Conservation (phyloP, 2,888 invertebrate species). For the Phrixothrix hirtus region DNA sequence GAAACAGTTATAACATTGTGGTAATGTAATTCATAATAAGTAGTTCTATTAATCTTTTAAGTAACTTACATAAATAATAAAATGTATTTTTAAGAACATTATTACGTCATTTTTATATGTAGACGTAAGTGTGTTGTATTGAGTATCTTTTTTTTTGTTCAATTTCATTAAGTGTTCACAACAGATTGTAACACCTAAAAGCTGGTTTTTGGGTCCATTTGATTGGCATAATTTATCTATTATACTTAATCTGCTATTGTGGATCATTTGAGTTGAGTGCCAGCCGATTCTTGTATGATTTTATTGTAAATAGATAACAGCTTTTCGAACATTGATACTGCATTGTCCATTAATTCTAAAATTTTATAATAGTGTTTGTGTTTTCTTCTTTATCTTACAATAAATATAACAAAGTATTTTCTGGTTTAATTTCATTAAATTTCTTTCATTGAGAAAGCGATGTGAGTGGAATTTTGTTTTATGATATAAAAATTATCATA, state of each 20-base stretch:
- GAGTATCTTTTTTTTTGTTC: constrained; percentile 1
- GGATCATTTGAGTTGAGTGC: not conserved
- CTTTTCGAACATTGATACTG: not conserved
- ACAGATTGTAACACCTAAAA: constrained; percentile 41
- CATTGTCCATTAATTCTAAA: not conserved
- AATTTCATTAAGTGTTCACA: constrained; percentile 7
- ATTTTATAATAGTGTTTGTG: not conserved
- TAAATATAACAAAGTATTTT: no score
- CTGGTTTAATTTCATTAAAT: no score
- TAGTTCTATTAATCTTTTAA: not conserved
- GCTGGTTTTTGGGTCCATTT: constrained; percentile 47
- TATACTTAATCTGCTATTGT: not conserved
- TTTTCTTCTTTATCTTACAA: not conserved
- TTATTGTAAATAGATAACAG: not conserved
- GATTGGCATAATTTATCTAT: constrained; percentile 37
- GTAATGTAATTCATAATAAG: not conserved
- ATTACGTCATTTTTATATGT: not conserved
- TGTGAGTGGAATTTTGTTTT: no score
- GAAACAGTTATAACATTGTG: not conserved
- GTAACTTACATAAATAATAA: not conserved
- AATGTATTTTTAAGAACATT: constrained; percentile 17
- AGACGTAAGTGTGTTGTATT: not conserved
- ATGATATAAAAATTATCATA: no score
- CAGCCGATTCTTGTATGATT: not conserved
- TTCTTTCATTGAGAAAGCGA: no score